phyloP scores from a whole-genome alignment of 2,888 invertebrate species.

The Iselma pallidipennis region DNA sequence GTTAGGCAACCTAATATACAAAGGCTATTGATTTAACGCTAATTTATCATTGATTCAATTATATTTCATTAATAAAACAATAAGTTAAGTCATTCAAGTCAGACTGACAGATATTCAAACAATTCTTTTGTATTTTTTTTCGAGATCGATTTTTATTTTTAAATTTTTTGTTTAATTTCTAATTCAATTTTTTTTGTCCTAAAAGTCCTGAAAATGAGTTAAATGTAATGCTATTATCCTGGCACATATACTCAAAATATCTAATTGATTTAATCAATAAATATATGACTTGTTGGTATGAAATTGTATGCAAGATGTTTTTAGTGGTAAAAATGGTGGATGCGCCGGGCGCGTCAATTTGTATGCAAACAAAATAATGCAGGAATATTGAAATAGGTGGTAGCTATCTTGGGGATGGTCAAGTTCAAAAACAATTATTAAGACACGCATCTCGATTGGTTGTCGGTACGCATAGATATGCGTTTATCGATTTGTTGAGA shows the following conservation, averaged over 20 bases:
- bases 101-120: background rate
- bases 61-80: background rate
- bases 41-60: background rate
- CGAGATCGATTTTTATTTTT: background rate
- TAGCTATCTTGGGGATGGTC: slow-evolving; percentile 28
- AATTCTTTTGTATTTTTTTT: background rate
- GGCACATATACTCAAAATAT: slow-evolving; percentile 16
- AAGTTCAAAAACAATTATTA: slow-evolving; percentile 31
- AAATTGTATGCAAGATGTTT: slow-evolving; percentile 2
- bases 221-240: slow-evolving; percentile 11
- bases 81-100: background rate
- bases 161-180: background rate
- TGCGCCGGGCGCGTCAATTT: slow-evolving; percentile 14
- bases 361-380: background rate
- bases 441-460: slow-evolving; percentile 46
- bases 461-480: slow-evolving; percentile 40
- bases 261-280: too few species aligned
- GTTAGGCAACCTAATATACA: background rate
- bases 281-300: background rate
- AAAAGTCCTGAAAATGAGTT: slow-evolving; percentile 14
- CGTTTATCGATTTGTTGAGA: slow-evolving; percentile 42
- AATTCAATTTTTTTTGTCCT: background rate
- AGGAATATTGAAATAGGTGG: slow-evolving; percentile 9
- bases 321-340: slow-evolving; percentile 21
- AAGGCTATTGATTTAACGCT: background rate